Evolutionary conservation across 2,797 vertebrate species (phyloP).

Genomic region (Nyctibius grandis): DNA sequence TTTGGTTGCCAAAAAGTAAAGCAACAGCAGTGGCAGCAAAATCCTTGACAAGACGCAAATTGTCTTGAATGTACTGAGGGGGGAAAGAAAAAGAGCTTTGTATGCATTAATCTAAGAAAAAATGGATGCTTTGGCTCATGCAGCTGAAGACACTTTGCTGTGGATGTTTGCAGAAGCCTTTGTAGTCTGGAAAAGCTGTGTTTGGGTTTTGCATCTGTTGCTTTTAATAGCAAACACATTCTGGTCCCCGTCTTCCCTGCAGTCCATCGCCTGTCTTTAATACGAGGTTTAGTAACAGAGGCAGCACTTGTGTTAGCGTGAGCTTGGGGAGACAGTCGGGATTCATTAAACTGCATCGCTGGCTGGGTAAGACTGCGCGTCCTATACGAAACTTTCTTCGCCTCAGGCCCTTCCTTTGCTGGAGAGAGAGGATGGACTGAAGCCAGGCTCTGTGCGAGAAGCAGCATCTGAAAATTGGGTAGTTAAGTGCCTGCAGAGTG

Average conservation of each 20-base stretch:
- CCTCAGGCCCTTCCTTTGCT: slow-evolving; percentile 11
- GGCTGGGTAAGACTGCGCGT: not conserved
- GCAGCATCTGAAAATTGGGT: slow-evolving; percentile 38
- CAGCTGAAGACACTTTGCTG: not conserved
- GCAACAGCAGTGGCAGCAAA: slow-evolving; percentile 3
- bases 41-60: not conserved
- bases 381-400: not conserved
- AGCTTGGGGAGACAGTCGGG: not conserved
- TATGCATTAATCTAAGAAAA: not conserved
- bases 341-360: not conserved
- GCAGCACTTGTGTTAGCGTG: not conserved
- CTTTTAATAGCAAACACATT: not conserved
- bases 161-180: not conserved
- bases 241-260: not conserved
- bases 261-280: not conserved
- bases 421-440: not conserved
- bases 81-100: slow-evolving; percentile 5
- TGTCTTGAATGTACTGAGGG: not conserved
- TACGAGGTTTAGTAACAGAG: not conserved
- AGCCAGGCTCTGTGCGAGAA: slow-evolving; percentile 26
- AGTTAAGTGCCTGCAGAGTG: slow-evolving; percentile 38
- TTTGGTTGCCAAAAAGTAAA: not conserved
- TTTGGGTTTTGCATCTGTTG: slow-evolving; percentile 40
- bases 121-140: not conserved
- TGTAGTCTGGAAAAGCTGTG: not conserved